Evolutionary conservation across 2,113 vertebrate genomes (phyloP), one percentile per base, ranked within the genome.

Genomic region (Rhynchomys soricoides): DNA sequence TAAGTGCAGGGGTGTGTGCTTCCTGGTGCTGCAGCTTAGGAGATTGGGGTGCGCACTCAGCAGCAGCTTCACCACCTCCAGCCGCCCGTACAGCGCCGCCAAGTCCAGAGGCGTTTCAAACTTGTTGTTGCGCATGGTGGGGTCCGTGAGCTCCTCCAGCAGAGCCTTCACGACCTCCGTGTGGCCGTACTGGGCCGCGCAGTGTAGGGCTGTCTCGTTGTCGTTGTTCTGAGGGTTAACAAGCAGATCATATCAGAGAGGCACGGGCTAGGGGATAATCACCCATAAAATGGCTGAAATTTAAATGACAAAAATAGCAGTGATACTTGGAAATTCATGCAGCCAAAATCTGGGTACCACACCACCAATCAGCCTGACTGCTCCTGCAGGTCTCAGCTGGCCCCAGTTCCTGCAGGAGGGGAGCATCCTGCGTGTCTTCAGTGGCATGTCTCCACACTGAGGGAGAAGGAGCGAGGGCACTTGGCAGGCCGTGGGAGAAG

Each of bases 91-190:
- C 19, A 99, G 98, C 0, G 99, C 99, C 0, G 99, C 99, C 98
- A 99, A 98, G 98, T 99, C 99, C 98, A 99, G 99, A 0, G 99
- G 99, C 0, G 99, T 99, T 99, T 99, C 99, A 0, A 99, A 99
- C 95, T 99, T 99, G 98, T 99, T 99, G 97, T 99, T 99, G 96
- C 99, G 99, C 99, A 99, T 99, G 97, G 99, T 99, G 96, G 99
- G 99, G 98, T 99, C 99, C 0, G 99, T 99, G 94, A 99, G 98
- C 98, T 99, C 99, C 98, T 99, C 99, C 98, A 99, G 96, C 66
- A 99, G 99, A 78, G 99, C 98, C 96, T 99, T 99, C 97, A 99
- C 99, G 98, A 99, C 99, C 96, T 98, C 98, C 0, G 99, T 98
- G 99, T 99, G 99, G 95, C 99, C 99, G 0, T 99, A 99, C 98